Conservation (phyloP, 2,797 vertebrate species). For the Coreius guichenoti region DNA sequence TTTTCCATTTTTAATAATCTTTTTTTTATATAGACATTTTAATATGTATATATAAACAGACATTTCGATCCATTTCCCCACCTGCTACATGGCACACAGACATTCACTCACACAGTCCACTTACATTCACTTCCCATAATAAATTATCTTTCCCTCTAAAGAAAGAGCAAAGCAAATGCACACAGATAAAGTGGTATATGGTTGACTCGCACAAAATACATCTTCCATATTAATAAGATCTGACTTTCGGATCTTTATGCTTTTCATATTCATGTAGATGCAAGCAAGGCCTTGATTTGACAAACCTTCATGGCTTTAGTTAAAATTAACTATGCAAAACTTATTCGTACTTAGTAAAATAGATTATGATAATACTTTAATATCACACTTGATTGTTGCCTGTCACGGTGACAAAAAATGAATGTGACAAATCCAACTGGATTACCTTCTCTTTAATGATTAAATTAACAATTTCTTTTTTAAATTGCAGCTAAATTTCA, state of each 20-base stretch:
- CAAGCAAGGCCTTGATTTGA: conserved; percentile 27
- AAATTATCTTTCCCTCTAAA: conserved; percentile 72
- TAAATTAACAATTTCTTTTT: not conserved
- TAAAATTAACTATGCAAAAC: conserved; percentile 3
- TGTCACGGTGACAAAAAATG: conserved; percentile 11
- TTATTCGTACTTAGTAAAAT: conserved; percentile 14
- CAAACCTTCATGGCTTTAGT: not conserved
- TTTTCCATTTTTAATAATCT: conserved; percentile 63
- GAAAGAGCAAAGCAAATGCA: conserved; percentile 65
- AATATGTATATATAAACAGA: conserved; percentile 78
- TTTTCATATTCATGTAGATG: conserved; percentile 3
- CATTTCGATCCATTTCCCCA: conserved; percentile 62
- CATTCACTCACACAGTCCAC: conserved; percentile 59
- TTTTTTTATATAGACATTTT: conserved; percentile 76
- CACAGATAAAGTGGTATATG: conserved; percentile 57
- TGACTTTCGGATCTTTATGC: not conserved
- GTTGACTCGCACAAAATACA: conserved; percentile 45
- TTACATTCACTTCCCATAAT: conserved; percentile 70
- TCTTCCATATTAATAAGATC: conserved; percentile 21
- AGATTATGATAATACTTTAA: conserved; percentile 44
- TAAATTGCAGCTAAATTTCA: not conserved
- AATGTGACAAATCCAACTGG: conserved; percentile 34
- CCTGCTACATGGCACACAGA: conserved; percentile 59
- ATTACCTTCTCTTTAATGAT: conserved; percentile 15
- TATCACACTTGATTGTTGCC: conserved; percentile 12